A percentile compares a stretch with the other conserved stretches of the same genome.
phyloP scores from a whole-genome alignment of 2,797 vertebrate species.

The Sebastes ruberrimus region DNA sequence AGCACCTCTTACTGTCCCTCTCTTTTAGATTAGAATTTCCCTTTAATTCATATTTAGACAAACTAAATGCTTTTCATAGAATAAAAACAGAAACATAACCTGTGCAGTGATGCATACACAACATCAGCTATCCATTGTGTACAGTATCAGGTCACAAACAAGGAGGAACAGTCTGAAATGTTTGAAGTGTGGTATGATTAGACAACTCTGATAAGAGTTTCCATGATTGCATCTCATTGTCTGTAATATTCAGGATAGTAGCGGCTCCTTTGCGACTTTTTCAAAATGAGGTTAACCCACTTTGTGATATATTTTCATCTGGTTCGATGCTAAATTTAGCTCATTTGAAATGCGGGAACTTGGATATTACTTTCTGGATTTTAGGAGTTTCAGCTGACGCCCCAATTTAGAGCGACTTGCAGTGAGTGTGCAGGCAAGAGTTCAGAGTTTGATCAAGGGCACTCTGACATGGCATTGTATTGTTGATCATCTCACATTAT shows the following conservation, averaged over 20 bases:
- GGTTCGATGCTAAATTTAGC: conserved; percentile 64
- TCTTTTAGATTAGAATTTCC: not conserved
- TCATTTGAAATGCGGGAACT: conserved; percentile 41
- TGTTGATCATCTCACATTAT: conserved; percentile 22
- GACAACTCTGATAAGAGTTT: not conserved
- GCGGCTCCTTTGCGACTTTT: conserved; percentile 49
- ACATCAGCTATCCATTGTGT: not conserved
- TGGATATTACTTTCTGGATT: conserved; percentile 26
- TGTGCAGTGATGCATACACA: not conserved
- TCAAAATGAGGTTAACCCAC: conserved; percentile 69
- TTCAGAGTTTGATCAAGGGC: conserved; percentile 20
- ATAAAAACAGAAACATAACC: not conserved
- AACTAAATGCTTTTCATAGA: not conserved
- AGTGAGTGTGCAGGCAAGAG: not conserved
- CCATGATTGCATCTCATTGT: conserved; percentile 29
- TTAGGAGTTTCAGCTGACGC: conserved; percentile 27
- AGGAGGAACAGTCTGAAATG: not conserved
- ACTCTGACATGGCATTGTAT: not conserved
- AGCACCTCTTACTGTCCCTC: not conserved
- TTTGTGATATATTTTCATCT: conserved; percentile 64
- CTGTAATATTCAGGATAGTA: conserved; percentile 43
- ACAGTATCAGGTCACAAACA: not conserved
- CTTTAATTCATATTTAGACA: not conserved
- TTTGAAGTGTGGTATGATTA: not conserved
- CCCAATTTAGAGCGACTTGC: not conserved